phyloP scores from a whole-genome alignment of 2,888 invertebrate species.

The Embidobia sp. region DNA sequence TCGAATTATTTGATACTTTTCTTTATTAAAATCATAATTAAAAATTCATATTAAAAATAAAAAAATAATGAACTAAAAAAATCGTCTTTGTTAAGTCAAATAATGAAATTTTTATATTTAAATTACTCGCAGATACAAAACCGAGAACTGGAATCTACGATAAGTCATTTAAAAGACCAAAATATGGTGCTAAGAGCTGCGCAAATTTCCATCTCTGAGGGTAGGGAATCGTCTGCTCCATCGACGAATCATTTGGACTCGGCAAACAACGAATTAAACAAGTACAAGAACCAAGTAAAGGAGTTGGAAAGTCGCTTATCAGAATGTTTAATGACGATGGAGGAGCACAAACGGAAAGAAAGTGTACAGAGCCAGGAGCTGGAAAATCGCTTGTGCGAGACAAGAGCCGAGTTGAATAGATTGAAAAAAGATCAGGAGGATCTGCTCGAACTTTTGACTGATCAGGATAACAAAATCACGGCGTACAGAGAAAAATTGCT shows the following conservation, averaged over 20 bases:
- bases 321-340: slow-evolving; percentile 65
- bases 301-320: slow-evolving; percentile 73
- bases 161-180: slow-evolving; percentile 91
- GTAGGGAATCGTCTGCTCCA: slow-evolving; percentile 45
- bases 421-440: slow-evolving; percentile 96
- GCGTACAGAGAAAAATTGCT: slow-evolving; percentile 85
- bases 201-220: slow-evolving; percentile 73
- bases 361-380: slow-evolving; percentile 60
- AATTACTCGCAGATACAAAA: slow-evolving; percentile 80
- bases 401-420: slow-evolving; percentile 84
- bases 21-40: too few species aligned
- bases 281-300: slow-evolving; percentile 69
- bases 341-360: slow-evolving; percentile 78
- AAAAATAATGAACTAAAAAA: too few species aligned
- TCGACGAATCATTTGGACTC: slow-evolving; percentile 62
- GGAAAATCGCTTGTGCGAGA: slow-evolving; percentile 77
- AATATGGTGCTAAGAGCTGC: slow-evolving; percentile 91
- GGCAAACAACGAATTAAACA: slow-evolving; percentile 71
- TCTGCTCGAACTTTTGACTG: slow-evolving; percentile 92
- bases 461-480: slow-evolving; percentile 90
- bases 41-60: too few species aligned
- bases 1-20: too few species aligned
- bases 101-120: too few species aligned
- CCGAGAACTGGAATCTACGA: slow-evolving; percentile 86
- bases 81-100: too few species aligned